Evolutionary conservation across 2,113 vertebrate species (phyloP).

Genomic region (Clupea harengus): DNA sequence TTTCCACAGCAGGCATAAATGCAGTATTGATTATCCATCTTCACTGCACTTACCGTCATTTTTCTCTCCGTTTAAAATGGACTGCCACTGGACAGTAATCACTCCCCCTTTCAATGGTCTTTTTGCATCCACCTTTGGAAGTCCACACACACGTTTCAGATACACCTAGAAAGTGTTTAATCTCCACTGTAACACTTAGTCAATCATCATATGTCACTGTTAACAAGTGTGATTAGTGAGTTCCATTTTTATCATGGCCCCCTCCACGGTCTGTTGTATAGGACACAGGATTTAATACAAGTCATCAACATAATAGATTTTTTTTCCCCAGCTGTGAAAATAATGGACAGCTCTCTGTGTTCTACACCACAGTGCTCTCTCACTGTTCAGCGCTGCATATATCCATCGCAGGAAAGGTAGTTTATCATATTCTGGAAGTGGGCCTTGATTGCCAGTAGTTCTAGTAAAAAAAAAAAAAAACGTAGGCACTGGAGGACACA

Average conservation of each 20-base stretch:
- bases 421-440: neutral
- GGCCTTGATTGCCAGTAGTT: neutral
- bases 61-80: conserved; percentile 57
- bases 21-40: conserved; percentile 72
- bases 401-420: neutral
- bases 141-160: neutral
- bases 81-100: conserved; percentile 69
- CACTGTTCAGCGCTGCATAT: neutral
- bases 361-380: neutral
- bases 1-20: conserved; percentile 69
- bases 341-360: neutral
- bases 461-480: neutral
- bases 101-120: conserved; percentile 61
- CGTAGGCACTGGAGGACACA: neutral
- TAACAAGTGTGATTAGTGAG: neutral
- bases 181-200: conserved; percentile 17
- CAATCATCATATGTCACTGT: neutral
- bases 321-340: neutral
- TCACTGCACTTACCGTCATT: conserved; percentile 65
- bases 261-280: neutral
- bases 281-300: neutral
- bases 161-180: conserved; percentile 28
- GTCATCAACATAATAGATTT: neutral
- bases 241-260: neutral
- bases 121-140: conserved; percentile 61